Percentiles rank a stretch among this genome's conserved stretches.
phyloP scores from a whole-genome alignment of 2,113 vertebrate species.

The Zeus faber region DNA sequence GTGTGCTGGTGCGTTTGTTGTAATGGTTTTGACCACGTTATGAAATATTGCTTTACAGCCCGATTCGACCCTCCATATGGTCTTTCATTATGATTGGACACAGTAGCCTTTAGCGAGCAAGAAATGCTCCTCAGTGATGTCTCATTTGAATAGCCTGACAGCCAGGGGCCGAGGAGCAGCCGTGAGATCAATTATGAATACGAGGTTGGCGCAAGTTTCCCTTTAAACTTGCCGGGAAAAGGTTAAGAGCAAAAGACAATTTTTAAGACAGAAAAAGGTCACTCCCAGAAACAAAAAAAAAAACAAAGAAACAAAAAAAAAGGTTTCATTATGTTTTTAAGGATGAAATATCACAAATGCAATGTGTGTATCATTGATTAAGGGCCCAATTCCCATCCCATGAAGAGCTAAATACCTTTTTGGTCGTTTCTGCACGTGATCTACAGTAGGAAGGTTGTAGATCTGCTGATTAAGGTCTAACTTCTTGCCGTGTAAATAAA shows the following conservation, averaged over 20 bases:
- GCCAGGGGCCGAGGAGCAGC: slow-evolving; percentile 54
- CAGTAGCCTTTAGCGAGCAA: slow-evolving; percentile 42
- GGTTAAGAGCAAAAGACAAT: slow-evolving; percentile 60
- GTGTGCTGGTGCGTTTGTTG: slow-evolving; percentile 7
- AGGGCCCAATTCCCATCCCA: too few species aligned
- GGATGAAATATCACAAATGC: too few species aligned
- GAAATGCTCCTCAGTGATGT: slow-evolving; percentile 57
- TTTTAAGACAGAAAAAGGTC: slow-evolving; percentile 38
- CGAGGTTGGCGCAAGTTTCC: slow-evolving; percentile 53
- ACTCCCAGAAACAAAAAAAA: too few species aligned
- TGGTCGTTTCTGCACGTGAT: too few species aligned
- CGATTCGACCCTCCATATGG: slow-evolving; percentile 26
- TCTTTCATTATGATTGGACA: slow-evolving; percentile 43
- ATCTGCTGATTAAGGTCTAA: too few species aligned
- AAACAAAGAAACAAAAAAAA: neutral
- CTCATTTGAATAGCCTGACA: slow-evolving; percentile 74
- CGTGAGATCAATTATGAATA: slow-evolving; percentile 74
- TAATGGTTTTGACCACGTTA: slow-evolving; percentile 15
- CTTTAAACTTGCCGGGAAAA: too few species aligned
- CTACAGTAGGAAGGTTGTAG: too few species aligned
- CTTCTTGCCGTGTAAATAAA: too few species aligned
- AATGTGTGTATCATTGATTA: too few species aligned
- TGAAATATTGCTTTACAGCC: slow-evolving; percentile 23
- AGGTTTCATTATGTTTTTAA: neutral
- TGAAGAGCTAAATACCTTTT: too few species aligned